Evolutionary conservation across 35 echinoderm and acorn worm genomes (phyloP).

Genomic region (Apostichopus japonicus): DNA sequence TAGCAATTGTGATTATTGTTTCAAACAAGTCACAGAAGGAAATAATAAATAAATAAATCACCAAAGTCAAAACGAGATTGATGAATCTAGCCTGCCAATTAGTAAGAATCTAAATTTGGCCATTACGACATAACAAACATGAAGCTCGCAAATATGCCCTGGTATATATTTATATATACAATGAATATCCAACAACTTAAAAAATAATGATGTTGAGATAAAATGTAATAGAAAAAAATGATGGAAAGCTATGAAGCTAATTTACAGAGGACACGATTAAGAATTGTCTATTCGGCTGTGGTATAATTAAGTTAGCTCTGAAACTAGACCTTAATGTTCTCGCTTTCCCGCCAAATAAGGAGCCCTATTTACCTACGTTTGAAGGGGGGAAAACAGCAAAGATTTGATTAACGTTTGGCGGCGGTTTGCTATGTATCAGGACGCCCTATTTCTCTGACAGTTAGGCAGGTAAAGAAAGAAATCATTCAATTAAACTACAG

Average conservation of each 20-base stretch:
- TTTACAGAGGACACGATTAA: slow-evolving; percentile 41
- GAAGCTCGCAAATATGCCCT: not conserved
- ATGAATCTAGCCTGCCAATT: not conserved
- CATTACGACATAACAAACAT: not conserved
- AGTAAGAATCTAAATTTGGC: not conserved
- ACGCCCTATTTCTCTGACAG: slow-evolving; percentile 35
- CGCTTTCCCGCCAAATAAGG: not conserved
- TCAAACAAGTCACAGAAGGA: too few species aligned
- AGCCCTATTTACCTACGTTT: slow-evolving; percentile 46
- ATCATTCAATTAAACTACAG: slow-evolving; percentile 41
- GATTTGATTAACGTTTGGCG: slow-evolving; percentile 46
- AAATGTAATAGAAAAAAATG: slow-evolving; percentile 23
- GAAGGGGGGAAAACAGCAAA: not conserved
- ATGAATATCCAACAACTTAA: slow-evolving; percentile 42
- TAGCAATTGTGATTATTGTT: too few species aligned
- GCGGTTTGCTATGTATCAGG: slow-evolving; percentile 31
- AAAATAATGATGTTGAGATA: slow-evolving; percentile 20
- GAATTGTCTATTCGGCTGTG: slow-evolving; percentile 12
- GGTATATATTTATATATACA: not conserved
- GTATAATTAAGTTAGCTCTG: slow-evolving; percentile 20
- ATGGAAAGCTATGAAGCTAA: slow-evolving; percentile 47
- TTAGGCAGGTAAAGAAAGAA: slow-evolving; percentile 10
- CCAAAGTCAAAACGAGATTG: too few species aligned
- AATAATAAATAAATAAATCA: too few species aligned
- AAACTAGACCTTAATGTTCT: slow-evolving; percentile 49